Conservation (phyloP, 2,888 invertebrate species). For the Gari tellinella region DNA sequence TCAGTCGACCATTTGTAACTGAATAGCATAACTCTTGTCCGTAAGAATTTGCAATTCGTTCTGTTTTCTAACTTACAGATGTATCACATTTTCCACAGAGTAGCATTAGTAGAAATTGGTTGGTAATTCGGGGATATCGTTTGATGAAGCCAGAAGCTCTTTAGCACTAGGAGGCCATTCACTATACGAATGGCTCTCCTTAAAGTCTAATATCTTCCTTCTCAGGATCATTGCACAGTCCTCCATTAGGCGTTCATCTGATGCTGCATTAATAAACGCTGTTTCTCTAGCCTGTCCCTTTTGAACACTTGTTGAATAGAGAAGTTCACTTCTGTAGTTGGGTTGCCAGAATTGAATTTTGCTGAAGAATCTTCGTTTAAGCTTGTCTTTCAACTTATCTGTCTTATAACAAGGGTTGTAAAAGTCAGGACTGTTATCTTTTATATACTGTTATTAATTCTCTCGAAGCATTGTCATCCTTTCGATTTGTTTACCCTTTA, state of each 20-base stretch:
- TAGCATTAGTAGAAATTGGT: not conserved
- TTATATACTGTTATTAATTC: slow-evolving; percentile 9
- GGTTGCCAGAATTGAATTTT: slow-evolving; percentile 43
- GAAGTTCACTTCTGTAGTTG: slow-evolving; percentile 17
- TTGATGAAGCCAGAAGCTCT: not conserved
- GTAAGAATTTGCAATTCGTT: slow-evolving; percentile 17
- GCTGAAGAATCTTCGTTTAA: slow-evolving; percentile 18
- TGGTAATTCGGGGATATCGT: slow-evolving; percentile 6
- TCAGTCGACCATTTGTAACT: slow-evolving; percentile 37
- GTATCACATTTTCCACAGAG: slow-evolving; percentile 7
- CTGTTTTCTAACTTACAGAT: not conserved
- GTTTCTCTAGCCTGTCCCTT: slow-evolving; percentile 35
- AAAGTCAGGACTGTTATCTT: slow-evolving; percentile 10
- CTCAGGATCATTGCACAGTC: slow-evolving; percentile 39
- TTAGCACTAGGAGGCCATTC: slow-evolving; percentile 18
- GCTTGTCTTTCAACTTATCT: slow-evolving; percentile 38
- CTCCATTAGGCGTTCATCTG: slow-evolving; percentile 27
- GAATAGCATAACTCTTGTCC: slow-evolving; percentile 37
- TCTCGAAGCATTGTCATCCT: slow-evolving; percentile 39
- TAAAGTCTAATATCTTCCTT: slow-evolving; percentile 8
- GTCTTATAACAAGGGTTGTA: slow-evolving; percentile 48
- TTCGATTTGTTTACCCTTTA: slow-evolving; percentile 27
- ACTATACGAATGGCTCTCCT: not conserved
- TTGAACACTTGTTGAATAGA: slow-evolving; percentile 20
- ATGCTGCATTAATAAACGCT: slow-evolving; percentile 48